Evolutionary conservation across 2,797 vertebrate species (phyloP).

Genomic region (Fundulus diaphanus): DNA sequence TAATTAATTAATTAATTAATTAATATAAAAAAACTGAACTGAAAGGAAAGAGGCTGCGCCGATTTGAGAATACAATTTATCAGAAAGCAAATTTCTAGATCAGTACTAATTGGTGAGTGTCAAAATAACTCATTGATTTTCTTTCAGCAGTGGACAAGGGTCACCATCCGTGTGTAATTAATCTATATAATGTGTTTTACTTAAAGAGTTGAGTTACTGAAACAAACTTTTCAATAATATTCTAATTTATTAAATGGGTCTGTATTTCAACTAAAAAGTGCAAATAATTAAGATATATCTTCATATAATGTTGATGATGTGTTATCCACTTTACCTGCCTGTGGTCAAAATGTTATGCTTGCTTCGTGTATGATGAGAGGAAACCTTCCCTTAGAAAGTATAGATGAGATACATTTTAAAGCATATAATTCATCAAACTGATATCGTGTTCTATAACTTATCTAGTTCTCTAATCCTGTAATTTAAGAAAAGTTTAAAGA

Average conservation of each 20-base stretch:
- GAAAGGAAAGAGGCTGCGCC: no score
- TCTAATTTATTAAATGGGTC: neutral
- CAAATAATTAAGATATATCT: neutral
- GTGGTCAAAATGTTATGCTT: neutral
- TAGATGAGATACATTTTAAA: conserved; percentile 13
- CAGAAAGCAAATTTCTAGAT: no score
- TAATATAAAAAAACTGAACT: no score
- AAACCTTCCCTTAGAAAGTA: neutral
- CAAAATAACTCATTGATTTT: no score
- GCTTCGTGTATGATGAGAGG: neutral
- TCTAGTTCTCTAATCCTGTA: conserved; percentile 11
- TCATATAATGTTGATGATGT: neutral
- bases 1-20: no score
- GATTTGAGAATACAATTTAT: no score
- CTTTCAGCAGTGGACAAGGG: no score
- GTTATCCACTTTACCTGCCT: neutral
- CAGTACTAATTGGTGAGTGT: no score
- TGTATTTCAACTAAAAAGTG: neutral
- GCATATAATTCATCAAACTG: conserved; percentile 32
- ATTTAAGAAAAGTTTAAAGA: conserved; percentile 18
- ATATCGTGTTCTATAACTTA: neutral
- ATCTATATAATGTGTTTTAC: neutral
- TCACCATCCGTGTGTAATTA: neutral
- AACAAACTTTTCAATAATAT: neutral
- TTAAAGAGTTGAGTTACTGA: no score